Evolutionary conservation across 2,888 invertebrate species (phyloP).

Genomic region (Melanotus villosus): DNA sequence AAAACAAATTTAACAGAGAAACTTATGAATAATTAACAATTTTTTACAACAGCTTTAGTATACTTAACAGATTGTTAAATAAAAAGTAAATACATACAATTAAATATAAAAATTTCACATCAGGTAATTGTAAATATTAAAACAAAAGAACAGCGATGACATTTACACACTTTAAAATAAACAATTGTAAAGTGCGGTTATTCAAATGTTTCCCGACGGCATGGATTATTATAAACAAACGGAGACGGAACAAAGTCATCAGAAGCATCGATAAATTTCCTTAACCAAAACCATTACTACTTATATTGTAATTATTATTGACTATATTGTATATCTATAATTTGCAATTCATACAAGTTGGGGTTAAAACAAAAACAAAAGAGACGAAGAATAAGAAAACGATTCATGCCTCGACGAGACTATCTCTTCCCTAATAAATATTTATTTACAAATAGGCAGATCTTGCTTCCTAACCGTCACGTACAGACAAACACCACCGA

Average conservation of each 20-base stretch:
- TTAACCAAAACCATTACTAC: slow-evolving; percentile 28
- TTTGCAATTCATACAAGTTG: slow-evolving; percentile 22
- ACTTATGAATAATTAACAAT: slow-evolving; percentile 10
- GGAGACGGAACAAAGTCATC: background rate
- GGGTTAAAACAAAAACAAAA: slow-evolving; percentile 8
- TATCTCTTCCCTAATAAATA: slow-evolving; percentile 6
- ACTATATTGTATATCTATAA: slow-evolving; percentile 28
- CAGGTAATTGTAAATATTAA: background rate
- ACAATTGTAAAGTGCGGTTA: background rate
- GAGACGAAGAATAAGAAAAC: background rate
- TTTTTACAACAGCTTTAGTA: slow-evolving; percentile 1
- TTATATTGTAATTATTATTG: slow-evolving; percentile 29
- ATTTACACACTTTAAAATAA: background rate
- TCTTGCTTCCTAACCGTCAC: slow-evolving; percentile 6
- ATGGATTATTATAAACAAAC: background rate
- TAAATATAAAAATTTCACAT: slow-evolving; percentile 13
- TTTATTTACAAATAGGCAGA: slow-evolving; percentile 7
- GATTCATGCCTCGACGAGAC: background rate
- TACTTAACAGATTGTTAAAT: slow-evolving; percentile 13
- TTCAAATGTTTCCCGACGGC: background rate
- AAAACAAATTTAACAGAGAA: no score
- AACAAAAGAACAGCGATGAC: background rate
- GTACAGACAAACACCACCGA: background rate
- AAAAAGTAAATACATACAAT: slow-evolving; percentile 10
- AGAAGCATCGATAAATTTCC: background rate